Evolutionary conservation across 2,888 invertebrate genomes (phyloP).

Genomic region (Stegophylla sp.): DNA sequence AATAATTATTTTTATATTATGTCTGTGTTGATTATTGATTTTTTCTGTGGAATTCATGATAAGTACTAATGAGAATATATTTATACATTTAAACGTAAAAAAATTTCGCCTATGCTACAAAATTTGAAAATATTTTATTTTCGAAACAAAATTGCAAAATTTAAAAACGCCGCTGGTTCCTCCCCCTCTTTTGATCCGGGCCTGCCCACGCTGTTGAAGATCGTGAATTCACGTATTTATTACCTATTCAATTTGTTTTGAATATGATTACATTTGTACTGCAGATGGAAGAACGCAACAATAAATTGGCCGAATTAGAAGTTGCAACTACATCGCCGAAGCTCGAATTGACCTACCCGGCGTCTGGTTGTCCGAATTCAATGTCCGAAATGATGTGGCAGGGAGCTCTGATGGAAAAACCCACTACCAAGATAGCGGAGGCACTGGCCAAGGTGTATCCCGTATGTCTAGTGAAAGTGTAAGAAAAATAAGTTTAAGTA

Average conservation of each 20-base stretch:
- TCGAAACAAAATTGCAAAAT: neutral
- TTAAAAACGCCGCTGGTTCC: no score
- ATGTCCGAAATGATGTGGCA: conserved; percentile 49
- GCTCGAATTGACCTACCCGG: neutral
- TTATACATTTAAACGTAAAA: no score
- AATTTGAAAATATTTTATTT: neutral
- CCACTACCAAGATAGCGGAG: conserved; percentile 15
- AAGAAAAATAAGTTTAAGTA: neutral
- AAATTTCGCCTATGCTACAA: no score
- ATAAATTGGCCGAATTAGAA: neutral
- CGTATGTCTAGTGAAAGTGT: conserved; percentile 30
- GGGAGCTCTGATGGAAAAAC: conserved; percentile 30
- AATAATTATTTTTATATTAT: no score
- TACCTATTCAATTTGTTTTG: neutral
- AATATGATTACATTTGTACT: neutral
- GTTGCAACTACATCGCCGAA: conserved; percentile 16
- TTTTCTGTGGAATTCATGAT: no score
- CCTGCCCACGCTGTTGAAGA: neutral
- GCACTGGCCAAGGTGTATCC: conserved; percentile 28
- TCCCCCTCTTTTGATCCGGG: neutral
- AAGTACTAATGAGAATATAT: no score
- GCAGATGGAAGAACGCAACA: conserved; percentile 25
- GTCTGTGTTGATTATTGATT: no score
- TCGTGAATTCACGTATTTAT: neutral
- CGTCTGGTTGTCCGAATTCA: conserved; percentile 2